Percentiles rank a stretch among this genome's conserved stretches.
These are phyloP conservation scores for Pteronura brasiliensis DNA, from an alignment of 2,113 vertebrate genomes.

Conservation along the genomic window DNA sequence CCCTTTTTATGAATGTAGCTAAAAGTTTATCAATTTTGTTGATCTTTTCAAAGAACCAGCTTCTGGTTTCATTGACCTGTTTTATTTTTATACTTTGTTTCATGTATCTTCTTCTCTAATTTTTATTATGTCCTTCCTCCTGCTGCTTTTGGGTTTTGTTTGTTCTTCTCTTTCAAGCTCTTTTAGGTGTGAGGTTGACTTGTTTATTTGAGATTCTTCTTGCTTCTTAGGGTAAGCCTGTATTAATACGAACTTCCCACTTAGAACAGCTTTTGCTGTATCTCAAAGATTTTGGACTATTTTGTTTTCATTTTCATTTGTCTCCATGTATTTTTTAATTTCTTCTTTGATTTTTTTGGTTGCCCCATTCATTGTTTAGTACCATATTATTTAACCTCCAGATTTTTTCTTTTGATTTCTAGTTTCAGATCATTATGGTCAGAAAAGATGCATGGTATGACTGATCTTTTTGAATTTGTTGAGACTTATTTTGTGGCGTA, in stretches of 20 bases:
- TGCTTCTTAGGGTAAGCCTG: neutral
- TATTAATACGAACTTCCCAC: neutral
- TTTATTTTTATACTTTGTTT: neutral
- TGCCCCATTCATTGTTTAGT: neutral
- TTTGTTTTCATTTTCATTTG: neutral
- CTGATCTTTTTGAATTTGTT: neutral
- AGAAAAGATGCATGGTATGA: neutral
- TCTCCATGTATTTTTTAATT: neutral
- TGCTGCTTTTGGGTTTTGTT: neutral
- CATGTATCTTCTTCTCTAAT: neutral
- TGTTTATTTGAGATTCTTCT: neutral
- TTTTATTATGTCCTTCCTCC: neutral
- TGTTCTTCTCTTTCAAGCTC: neutral
- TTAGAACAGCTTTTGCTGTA: neutral
- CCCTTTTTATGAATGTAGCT: neutral
- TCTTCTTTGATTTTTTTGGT: neutral
- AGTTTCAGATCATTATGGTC: neutral
- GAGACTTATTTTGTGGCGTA: neutral
- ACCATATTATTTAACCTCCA: neutral
- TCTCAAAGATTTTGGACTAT: neutral
- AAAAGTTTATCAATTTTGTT: neutral
- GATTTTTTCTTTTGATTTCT: neutral
- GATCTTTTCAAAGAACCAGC: neutral
- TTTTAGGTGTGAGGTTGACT: neutral
- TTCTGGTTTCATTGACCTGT: neutral